phyloP scores from a whole-genome alignment of 2,113 vertebrate species.

The Erythrocercus mccallii region DNA sequence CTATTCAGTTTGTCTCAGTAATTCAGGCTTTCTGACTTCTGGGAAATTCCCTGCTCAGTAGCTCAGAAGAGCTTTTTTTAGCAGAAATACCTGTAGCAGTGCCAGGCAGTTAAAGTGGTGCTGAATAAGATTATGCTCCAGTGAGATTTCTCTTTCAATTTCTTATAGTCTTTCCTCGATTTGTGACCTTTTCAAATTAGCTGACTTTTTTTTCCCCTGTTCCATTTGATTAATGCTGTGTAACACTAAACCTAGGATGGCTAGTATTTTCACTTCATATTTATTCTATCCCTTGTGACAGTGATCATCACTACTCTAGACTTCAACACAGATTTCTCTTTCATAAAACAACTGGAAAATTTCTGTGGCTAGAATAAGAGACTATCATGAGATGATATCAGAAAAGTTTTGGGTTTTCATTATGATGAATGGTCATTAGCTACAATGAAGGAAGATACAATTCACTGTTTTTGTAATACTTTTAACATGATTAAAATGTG shows the following conservation, averaged over 20 bases:
- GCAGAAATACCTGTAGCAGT: neutral
- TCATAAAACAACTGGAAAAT: neutral
- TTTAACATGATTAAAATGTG: neutral
- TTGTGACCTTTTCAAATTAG: neutral
- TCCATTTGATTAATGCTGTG: neutral
- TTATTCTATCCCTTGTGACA: neutral
- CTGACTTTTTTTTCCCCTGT: neutral
- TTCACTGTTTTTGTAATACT: neutral
- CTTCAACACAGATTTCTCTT: neutral
- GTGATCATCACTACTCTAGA: neutral
- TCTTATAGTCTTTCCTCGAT: neutral
- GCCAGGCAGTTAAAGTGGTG: neutral
- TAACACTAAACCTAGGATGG: neutral
- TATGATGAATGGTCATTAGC: neutral
- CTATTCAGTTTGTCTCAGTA: neutral
- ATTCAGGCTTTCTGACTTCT: neutral
- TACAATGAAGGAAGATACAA: neutral
- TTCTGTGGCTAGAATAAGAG: neutral
- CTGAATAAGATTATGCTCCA: neutral
- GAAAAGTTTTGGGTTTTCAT: neutral
- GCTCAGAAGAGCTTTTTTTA: neutral
- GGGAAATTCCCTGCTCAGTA: neutral
- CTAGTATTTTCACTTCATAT: neutral
- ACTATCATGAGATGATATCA: neutral
- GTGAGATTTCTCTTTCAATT: neutral